Evolutionary conservation across 2,797 vertebrate genomes (phyloP).

Genomic region (Sebastes hopkinsi): DNA sequence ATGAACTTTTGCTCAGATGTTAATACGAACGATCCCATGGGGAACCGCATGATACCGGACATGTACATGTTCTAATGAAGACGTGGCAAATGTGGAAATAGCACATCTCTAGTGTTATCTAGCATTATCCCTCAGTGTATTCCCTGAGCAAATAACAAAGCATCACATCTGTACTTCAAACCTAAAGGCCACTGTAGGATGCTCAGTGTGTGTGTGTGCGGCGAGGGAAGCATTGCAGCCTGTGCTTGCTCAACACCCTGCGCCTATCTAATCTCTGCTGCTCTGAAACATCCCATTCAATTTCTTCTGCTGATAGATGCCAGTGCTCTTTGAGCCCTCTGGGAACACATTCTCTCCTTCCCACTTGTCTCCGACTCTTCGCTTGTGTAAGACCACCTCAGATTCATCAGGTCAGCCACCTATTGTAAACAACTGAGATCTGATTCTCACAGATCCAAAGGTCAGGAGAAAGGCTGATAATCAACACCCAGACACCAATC

Average conservation of each 20-base stretch:
- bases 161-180: conserved; percentile 25
- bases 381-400: conserved; percentile 53
- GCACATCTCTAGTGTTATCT: conserved; percentile 16
- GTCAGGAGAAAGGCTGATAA: conserved; percentile 58
- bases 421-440: conserved; percentile 60
- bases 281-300: conserved; percentile 74
- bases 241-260: conserved; percentile 61
- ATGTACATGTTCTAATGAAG: conserved; percentile 18
- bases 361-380: conserved; percentile 22
- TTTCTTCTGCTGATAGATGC: conserved; percentile 73
- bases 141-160: conserved; percentile 62
- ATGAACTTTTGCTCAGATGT: conserved; percentile 21
- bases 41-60: conserved; percentile 12
- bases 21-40: background rate
- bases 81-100: conserved; percentile 36
- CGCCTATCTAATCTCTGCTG: conserved; percentile 72
- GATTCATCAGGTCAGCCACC: conserved; percentile 59
- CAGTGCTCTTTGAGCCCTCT: conserved; percentile 69
- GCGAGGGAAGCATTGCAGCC: conserved; percentile 42
- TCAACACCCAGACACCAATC: conserved; percentile 28
- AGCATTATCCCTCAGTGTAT: conserved; percentile 38
- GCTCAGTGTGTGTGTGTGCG: background rate
- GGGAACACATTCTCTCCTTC: conserved; percentile 54
- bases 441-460: conserved; percentile 61
- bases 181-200: conserved; percentile 32